Evolutionary conservation across 2,113 vertebrate genomes (phyloP).

Genomic region (Pollimyrus isidori): DNA sequence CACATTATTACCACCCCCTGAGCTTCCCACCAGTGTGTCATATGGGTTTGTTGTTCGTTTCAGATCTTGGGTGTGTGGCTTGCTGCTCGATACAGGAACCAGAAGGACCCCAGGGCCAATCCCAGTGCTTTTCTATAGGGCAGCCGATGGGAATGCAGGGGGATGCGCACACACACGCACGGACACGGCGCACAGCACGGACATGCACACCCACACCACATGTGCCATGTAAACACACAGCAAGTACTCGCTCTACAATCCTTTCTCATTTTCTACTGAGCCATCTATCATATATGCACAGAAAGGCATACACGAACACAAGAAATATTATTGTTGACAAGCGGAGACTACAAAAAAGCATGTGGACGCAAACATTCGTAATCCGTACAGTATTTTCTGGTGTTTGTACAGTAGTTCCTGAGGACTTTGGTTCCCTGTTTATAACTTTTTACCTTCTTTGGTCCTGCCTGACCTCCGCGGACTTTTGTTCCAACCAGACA

Average conservation of each 20-base stretch:
- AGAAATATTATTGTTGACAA: background rate
- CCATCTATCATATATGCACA: background rate
- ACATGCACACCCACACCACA: background rate
- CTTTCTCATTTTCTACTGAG: slow-evolving; percentile 14
- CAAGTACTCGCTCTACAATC: background rate
- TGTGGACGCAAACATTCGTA: background rate
- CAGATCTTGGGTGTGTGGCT: slow-evolving; percentile 90
- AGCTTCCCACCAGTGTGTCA: background rate
- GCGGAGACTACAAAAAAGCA: background rate
- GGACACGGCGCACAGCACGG: background rate
- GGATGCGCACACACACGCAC: background rate
- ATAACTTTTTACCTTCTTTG: background rate
- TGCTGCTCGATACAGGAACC: slow-evolving; percentile 85
- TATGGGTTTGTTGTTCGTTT: background rate
- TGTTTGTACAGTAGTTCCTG: slow-evolving; percentile 6
- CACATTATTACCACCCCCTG: background rate
- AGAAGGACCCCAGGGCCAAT: slow-evolving; percentile 85
- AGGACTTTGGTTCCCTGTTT: background rate
- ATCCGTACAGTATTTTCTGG: background rate
- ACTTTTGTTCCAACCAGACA: background rate
- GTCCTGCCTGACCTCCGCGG: background rate
- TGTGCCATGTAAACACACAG: slow-evolving; percentile 21
- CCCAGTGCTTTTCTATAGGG: slow-evolving; percentile 86
- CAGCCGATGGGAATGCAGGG: background rate
- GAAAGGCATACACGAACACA: background rate